These are phyloP conservation scores for Crotalus viridis DNA, from an alignment of 2,113 vertebrate genomes.

Conservation along the genomic window DNA sequence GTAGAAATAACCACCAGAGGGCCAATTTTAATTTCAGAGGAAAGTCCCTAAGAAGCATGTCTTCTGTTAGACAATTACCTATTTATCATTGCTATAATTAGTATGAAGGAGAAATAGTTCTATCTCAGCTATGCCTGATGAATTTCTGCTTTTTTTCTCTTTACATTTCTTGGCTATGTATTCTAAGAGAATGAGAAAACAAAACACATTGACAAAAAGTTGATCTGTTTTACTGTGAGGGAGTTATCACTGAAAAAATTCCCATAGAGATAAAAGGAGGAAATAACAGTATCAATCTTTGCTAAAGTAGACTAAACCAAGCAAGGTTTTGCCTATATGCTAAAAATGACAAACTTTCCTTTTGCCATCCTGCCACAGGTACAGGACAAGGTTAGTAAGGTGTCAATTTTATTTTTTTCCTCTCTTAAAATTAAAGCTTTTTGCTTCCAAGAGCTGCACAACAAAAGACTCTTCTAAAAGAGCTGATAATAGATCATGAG, in stretches of 20 bases:
- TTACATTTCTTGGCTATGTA: background rate
- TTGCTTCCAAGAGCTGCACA: background rate
- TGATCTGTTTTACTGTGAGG: background rate
- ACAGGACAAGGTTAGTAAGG: background rate
- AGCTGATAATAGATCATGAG: background rate
- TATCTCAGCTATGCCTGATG: background rate
- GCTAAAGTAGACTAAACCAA: background rate
- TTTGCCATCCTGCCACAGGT: background rate
- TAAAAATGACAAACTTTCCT: background rate
- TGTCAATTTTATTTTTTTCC: background rate
- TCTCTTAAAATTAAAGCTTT: background rate
- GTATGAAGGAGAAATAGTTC: background rate
- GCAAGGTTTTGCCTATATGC: background rate
- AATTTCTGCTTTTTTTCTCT: background rate
- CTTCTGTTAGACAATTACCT: background rate
- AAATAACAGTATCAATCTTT: background rate
- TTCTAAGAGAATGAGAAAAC: background rate
- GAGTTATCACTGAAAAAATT: background rate
- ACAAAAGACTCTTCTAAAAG: background rate
- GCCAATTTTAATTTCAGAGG: conserved; percentile 7
- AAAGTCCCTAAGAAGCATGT: background rate
- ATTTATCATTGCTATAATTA: background rate
- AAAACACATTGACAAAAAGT: background rate
- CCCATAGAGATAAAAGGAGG: background rate
- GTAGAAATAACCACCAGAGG: conserved; percentile 11